A percentile compares a stretch with the other conserved stretches of the same genome.
Evolutionary conservation across 1,140 invertebrate species (phyloP).

Genomic region (Chymomyza costata): DNA sequence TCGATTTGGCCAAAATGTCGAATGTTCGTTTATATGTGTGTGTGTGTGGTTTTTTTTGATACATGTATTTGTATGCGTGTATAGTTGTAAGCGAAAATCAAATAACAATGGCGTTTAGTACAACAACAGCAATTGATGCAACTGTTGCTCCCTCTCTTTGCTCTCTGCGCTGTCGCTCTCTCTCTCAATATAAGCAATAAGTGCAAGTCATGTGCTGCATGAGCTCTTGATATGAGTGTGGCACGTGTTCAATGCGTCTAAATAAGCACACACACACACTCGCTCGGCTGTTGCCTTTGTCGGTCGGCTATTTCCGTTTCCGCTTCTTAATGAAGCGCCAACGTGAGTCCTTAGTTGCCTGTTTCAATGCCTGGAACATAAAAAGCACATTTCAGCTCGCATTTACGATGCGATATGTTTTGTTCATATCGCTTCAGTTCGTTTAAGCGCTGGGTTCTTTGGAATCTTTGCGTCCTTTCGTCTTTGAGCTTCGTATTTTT

Average conservation of each 20-base stretch:
- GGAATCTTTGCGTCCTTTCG: no score
- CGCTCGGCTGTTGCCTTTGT: neutral
- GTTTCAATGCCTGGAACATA: conserved; percentile 40
- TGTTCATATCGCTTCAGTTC: conserved; percentile 16
- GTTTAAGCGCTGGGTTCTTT: no score
- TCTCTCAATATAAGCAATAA: no score
- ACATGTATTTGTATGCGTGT: no score
- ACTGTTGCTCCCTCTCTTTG: no score
- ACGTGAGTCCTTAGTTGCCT: conserved; percentile 44
- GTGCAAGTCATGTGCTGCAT: neutral
- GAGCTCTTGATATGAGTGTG: no score
- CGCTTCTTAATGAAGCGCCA: conserved; percentile 67
- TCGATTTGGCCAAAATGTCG: conserved; percentile 49
- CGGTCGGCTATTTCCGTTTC: conserved; percentile 52
- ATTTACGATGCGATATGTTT: conserved; percentile 43
- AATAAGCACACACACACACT: conserved; percentile 27
- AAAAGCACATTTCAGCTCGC: conserved; percentile 54
- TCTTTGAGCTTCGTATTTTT: neutral
- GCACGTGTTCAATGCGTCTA: no score
- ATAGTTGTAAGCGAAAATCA: no score
- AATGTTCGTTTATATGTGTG: no score
- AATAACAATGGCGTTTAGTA: conserved; percentile 18
- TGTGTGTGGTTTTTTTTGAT: no score
- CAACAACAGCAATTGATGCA: conserved; percentile 1
- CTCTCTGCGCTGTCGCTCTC: no score